A percentile compares a stretch with the other conserved stretches of the same genome.
Evolutionary conservation across 2,113 vertebrate species (phyloP).

Genomic region (Lepus europaeus): DNA sequence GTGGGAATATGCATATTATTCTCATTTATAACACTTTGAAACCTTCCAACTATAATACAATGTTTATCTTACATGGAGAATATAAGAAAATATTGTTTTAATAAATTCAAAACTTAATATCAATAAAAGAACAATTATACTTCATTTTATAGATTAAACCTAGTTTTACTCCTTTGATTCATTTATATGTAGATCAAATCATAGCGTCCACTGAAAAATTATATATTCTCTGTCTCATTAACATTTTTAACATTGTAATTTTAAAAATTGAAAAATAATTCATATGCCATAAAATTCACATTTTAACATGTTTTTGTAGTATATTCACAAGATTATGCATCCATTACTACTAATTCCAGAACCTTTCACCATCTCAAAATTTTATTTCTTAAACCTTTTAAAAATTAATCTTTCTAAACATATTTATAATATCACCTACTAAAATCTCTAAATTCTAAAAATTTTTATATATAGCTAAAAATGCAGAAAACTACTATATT

Average conservation of each 20-base stretch:
- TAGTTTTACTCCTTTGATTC: neutral
- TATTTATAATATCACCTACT: neutral
- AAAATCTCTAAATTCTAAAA: conserved; percentile 31
- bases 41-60: neutral
- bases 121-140: neutral
- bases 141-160: neutral
- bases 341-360: neutral
- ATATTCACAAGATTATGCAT: neutral
- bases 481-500: neutral
- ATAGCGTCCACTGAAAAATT: neutral
- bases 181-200: neutral
- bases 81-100: neutral
- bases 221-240: neutral
- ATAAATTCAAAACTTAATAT: neutral
- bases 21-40: conserved; percentile 30
- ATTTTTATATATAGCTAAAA: conserved; percentile 32
- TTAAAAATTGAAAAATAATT: neutral
- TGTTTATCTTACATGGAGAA: neutral
- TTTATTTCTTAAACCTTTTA: neutral
- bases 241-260: conserved; percentile 42
- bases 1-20: neutral
- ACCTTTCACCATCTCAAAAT: neutral
- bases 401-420: neutral
- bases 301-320: neutral
- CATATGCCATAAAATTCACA: neutral